phyloP scores from a whole-genome alignment of 2,113 vertebrate species.

The Scolopax mira region DNA sequence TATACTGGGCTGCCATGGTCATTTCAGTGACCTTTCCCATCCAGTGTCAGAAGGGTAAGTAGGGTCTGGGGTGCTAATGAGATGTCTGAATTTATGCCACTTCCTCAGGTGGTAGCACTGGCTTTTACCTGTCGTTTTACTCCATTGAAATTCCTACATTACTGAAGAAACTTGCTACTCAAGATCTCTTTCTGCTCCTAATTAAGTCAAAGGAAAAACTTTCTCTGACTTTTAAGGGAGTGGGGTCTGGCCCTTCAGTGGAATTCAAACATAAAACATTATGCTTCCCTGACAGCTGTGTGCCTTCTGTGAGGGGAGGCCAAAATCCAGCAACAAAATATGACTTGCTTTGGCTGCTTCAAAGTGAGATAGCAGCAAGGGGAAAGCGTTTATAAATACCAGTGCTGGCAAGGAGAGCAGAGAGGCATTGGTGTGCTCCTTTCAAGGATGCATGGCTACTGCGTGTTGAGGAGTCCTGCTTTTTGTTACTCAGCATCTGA shows the following conservation, averaged over 20 bases:
- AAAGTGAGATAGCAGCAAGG: not conserved
- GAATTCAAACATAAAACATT: constrained; percentile 1
- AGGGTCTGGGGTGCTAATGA: not conserved
- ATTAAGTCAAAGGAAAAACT: constrained; percentile 48
- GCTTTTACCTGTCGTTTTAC: not conserved
- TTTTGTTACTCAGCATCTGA: not conserved
- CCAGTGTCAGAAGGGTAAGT: not conserved
- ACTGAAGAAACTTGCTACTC: not conserved
- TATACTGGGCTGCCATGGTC: not conserved
- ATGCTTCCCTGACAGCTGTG: constrained; percentile 40
- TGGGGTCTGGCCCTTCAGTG: not conserved
- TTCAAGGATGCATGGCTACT: not conserved
- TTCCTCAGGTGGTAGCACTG: not conserved
- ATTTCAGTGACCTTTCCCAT: not conserved
- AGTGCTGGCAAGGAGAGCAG: not conserved
- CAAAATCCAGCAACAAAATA: constrained; percentile 2
- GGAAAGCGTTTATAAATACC: not conserved
- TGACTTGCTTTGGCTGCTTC: not conserved
- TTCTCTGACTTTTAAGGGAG: constrained; percentile 35
- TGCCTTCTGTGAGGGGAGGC: constrained; percentile 47
- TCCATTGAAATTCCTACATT: not conserved
- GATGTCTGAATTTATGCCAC: not conserved
- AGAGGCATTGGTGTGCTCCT: not conserved
- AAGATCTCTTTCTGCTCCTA: constrained; percentile 32
- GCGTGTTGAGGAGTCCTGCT: not conserved